These are phyloP conservation scores for Campopleginae sp. DNA, from an alignment of 2,888 invertebrate genomes.

Conservation along the genomic window DNA sequence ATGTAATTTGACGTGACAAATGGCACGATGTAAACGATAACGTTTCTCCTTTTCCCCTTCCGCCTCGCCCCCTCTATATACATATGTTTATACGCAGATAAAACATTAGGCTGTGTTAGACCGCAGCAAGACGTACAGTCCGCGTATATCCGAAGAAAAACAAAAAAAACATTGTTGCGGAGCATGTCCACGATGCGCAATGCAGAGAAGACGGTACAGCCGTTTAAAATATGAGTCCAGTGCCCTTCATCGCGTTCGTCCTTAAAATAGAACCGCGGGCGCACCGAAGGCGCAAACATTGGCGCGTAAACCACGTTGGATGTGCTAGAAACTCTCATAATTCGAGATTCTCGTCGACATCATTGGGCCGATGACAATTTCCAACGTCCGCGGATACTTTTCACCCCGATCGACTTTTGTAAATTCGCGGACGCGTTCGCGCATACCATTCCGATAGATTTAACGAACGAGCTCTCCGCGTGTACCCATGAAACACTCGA, in stretches of 20 bases:
- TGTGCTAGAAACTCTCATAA: not conserved
- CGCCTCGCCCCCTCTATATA: slow-evolving; percentile 42
- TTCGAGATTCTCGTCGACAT: not conserved
- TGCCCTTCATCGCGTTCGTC: slow-evolving; percentile 74
- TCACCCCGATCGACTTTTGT: slow-evolving; percentile 33
- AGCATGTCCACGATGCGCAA: slow-evolving; percentile 22
- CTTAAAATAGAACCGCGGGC: slow-evolving; percentile 75
- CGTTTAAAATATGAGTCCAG: slow-evolving; percentile 75
- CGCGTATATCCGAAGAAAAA: not conserved
- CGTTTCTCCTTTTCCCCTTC: slow-evolving; percentile 62
- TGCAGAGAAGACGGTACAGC: slow-evolving; percentile 51
- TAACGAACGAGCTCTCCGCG: slow-evolving; percentile 10
- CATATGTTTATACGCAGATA: slow-evolving; percentile 33
- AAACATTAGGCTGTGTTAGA: slow-evolving; percentile 21
- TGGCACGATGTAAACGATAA: slow-evolving; percentile 81
- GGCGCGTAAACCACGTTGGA: slow-evolving; percentile 5
- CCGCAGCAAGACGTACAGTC: slow-evolving; percentile 24
- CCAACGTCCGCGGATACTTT: slow-evolving; percentile 38
- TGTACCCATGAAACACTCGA: slow-evolving; percentile 38
- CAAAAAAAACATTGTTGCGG: slow-evolving; percentile 17
- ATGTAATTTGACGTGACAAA: slow-evolving; percentile 82
- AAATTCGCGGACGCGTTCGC: slow-evolving; percentile 40
- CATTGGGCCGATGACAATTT: slow-evolving; percentile 10
- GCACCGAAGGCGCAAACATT: slow-evolving; percentile 23
- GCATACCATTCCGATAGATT: slow-evolving; percentile 43